These are phyloP conservation scores for Drosophila niveifrons DNA, from an alignment of 2,888 invertebrate species.

Conservation along the genomic window DNA sequence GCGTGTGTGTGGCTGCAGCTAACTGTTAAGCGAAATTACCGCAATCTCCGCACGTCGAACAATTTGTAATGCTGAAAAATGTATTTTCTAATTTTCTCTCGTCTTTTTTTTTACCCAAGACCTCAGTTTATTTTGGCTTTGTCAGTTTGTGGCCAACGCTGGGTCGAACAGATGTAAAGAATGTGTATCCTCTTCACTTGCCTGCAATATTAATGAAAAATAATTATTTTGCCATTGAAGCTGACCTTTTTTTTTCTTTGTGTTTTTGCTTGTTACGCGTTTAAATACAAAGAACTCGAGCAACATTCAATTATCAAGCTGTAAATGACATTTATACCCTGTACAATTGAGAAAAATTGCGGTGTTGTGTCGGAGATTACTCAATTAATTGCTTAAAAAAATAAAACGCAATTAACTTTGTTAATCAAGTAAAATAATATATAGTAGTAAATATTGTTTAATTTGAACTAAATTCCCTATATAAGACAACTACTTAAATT, in stretches of 20 bases:
- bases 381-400: neutral
- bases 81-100: conserved; percentile 74
- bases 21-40: conserved; percentile 81
- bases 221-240: conserved; percentile 65
- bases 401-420: neutral
- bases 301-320: neutral
- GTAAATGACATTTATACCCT: neutral
- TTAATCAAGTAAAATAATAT: too few species aligned
- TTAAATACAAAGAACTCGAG: conserved; percentile 3
- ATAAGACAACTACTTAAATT: neutral
- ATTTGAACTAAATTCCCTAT: neutral
- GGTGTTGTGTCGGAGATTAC: neutral
- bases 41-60: conserved; percentile 80
- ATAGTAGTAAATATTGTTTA: too few species aligned
- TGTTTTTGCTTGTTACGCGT: conserved; percentile 11
- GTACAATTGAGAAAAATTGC: neutral
- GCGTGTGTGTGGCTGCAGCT: conserved; percentile 50
- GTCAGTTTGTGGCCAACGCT: conserved; percentile 45
- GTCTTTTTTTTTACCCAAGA: conserved; percentile 4
- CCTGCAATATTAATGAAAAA: conserved; percentile 65
- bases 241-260: conserved; percentile 21
- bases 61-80: conserved; percentile 80
- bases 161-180: conserved; percentile 61
- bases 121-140: conserved; percentile 70
- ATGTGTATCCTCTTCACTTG: conserved; percentile 37